Percentiles rank a stretch among this genome's conserved stretches.
Conservation (phyloP, 2,888 invertebrate species). For the Aphidius colemani region DNA sequence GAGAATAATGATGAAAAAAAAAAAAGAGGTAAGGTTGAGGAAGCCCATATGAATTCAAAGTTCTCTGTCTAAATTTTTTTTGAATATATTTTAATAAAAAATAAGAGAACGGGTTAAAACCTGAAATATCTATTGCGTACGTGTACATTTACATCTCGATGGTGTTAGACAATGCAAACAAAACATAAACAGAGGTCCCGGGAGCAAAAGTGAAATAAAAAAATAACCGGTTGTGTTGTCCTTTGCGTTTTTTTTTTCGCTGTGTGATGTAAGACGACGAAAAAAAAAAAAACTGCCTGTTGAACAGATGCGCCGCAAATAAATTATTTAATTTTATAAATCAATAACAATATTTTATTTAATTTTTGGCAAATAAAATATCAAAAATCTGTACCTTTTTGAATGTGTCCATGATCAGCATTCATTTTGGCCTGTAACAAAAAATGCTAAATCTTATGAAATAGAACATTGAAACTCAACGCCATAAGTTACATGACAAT, state of each 20-base stretch:
- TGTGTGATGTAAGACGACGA: slow-evolving; percentile 54
- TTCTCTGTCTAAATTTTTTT: background rate
- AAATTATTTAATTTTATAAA: too few relatives aligned
- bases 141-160: slow-evolving; percentile 2
- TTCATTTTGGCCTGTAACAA: slow-evolving; percentile 64
- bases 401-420: slow-evolving; percentile 61
- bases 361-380: too few relatives aligned
- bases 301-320: background rate
- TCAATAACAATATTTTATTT: too few relatives aligned
- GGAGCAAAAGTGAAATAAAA: slow-evolving; percentile 4
- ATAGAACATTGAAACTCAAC: slow-evolving; percentile 43
- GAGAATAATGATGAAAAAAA: too few relatives aligned
- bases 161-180: slow-evolving; percentile 3
- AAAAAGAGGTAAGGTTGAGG: too few relatives aligned
- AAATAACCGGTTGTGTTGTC: slow-evolving; percentile 56
- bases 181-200: slow-evolving; percentile 1
- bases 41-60: too few relatives aligned
- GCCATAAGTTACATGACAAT: background rate
- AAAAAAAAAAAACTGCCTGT: slow-evolving; percentile 29
- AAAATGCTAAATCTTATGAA: slow-evolving; percentile 58
- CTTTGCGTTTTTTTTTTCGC: slow-evolving; percentile 40
- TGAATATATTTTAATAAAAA: background rate
- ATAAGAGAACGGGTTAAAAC: slow-evolving; percentile 1
- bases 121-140: slow-evolving; percentile 3
- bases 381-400: slow-evolving; percentile 60